These are phyloP conservation scores for Dendroctonus valens DNA, from an alignment of 1,140 invertebrate genomes.

Conservation along the genomic window DNA sequence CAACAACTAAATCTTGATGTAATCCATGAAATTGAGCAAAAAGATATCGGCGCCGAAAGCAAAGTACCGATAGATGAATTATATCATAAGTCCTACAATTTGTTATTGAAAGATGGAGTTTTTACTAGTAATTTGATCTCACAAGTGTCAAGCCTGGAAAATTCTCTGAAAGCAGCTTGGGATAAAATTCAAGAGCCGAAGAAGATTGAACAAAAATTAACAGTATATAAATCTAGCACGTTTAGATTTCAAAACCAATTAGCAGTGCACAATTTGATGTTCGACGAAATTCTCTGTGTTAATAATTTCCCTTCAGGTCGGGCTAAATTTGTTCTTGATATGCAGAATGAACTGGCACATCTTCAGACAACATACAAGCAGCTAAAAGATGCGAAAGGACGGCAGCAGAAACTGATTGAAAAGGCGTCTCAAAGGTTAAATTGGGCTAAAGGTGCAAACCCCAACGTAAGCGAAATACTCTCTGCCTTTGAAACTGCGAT, in stretches of 20 bases:
- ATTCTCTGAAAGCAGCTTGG: constrained; percentile 63
- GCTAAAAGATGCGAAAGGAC: constrained; percentile 61
- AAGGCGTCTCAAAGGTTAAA: constrained; percentile 75
- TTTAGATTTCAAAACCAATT: constrained; percentile 63
- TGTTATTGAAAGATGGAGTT: constrained; percentile 58
- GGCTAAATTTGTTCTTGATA: constrained; percentile 59
- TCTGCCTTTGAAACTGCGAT: constrained; percentile 61
- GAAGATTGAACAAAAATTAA: constrained; percentile 53
- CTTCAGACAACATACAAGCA: constrained; percentile 55
- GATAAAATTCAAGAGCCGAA: constrained; percentile 56
- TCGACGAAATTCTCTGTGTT: constrained; percentile 55
- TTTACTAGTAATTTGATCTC: constrained; percentile 55
- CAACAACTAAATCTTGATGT: constrained; percentile 71
- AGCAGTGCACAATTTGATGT: constrained; percentile 73
- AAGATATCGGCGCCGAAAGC: constrained; percentile 68
- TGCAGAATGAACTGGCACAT: constrained; percentile 60
- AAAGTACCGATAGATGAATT: constrained; percentile 76
- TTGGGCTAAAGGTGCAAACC: constrained; percentile 86
- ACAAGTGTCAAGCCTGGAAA: constrained; percentile 62
- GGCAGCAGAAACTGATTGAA: constrained; percentile 63
- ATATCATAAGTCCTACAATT: constrained; percentile 69
- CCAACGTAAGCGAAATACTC: constrained; percentile 67
- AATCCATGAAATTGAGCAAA: constrained; percentile 76
- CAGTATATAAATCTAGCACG: constrained; percentile 51
- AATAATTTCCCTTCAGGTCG: constrained; percentile 45